Evolutionary conservation across 1,140 invertebrate species (phyloP), one percentile per base, ranked within the genome.

Genomic region (Ostrea edulis): DNA sequence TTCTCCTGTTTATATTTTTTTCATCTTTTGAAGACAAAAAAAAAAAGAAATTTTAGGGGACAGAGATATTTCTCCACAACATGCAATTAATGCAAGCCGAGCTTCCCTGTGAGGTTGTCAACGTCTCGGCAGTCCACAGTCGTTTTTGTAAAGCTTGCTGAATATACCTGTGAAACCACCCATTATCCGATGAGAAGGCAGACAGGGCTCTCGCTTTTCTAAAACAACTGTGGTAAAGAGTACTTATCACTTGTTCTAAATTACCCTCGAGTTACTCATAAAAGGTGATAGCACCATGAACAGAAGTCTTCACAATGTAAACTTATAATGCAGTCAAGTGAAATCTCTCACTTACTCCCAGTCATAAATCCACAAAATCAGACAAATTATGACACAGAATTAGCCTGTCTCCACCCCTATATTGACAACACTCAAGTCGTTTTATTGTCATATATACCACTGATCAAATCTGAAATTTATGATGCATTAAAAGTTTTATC

Each of bases 101-200:
- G 68, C 68, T 77, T 77, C 68, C 68, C 14, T 77, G 68, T 77
- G 25, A 29, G 29, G 29, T 77, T 77, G 68, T 77, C 25, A 77
- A 22, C 12, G 68, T 77, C 68, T 25, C 68, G 68, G 9, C 68
- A 77, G 25, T 44, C 29, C 22, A 77, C 22, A 25, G 25, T 25
- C 14, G 22, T 77, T 77, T 77, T 77, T 77, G 68, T 77, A 12
- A 14, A 17, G 14, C 68, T 77, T 77, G 68, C 68, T 25, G 68
- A 25, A 77, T 77, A 77, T 77, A 77, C 68, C 68, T 25, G 29
- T 77, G 68, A 77, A 77, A 77, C 68, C 68, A 35, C 25, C 17
- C 68, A 77, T 77, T 77, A 77, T 77, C 68, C 25, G 25, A 77
- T 77, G 68, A 77, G 68, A 77, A 77, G 68, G 68, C 68, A 77